phyloP scores from a whole-genome alignment of 64 coral and sea anemone species.

The Montipora efflorescens region DNA sequence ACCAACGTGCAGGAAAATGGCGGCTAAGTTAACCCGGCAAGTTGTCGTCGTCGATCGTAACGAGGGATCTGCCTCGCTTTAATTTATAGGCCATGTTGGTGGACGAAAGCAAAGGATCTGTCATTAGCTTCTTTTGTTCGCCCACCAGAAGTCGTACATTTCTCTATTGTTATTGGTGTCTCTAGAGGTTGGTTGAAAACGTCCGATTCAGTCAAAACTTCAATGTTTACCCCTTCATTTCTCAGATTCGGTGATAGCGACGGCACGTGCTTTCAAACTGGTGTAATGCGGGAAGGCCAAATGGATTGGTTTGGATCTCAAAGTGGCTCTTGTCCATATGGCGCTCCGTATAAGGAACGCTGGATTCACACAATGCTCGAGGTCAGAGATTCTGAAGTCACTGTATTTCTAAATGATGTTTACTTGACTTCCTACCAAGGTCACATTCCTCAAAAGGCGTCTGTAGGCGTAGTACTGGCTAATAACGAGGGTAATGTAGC shows the following conservation, averaged over 20 bases:
- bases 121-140: too few relatives aligned
- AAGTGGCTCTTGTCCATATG: slow-evolving; percentile 16
- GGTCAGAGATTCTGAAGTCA: slow-evolving; percentile 8
- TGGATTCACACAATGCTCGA: slow-evolving; percentile 6
- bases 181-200: too few relatives aligned
- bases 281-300: neutral
- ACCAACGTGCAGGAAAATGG: too few relatives aligned
- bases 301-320: slow-evolving; percentile 26
- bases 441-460: neutral
- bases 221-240: neutral
- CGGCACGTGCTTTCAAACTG: slow-evolving; percentile 22
- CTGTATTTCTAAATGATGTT: slow-evolving; percentile 1
- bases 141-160: too few relatives aligned
- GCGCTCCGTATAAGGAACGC: neutral
- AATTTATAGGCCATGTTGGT: too few relatives aligned
- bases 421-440: slow-evolving; percentile 17
- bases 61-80: too few relatives aligned
- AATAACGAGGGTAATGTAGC: slow-evolving; percentile 3
- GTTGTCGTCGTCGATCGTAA: too few relatives aligned
- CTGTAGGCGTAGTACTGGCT: neutral
- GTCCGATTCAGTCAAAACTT: too few relatives aligned
- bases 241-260: neutral
- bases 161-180: too few relatives aligned
- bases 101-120: too few relatives aligned
- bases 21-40: too few relatives aligned